Evolutionary conservation across 2,888 invertebrate genomes (phyloP), one percentile per base, ranked within the genome.

Genomic region (Brachypalpus laphriformis): DNA sequence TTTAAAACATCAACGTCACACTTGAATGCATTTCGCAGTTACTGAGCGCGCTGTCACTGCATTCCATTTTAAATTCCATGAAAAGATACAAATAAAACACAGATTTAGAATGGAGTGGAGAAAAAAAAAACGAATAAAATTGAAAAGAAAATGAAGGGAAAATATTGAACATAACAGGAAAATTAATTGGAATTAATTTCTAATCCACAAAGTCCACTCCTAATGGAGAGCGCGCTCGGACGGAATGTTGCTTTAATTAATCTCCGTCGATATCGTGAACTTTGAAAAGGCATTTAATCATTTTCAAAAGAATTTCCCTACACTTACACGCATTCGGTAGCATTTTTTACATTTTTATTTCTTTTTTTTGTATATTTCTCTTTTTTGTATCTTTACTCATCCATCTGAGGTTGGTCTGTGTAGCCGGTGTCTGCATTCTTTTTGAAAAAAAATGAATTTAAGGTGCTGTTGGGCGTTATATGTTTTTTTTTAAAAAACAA

Each of bases 141-240:
- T 66, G 37, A 3, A 68, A 25, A 68, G 56, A 54, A 25, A 54
- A 68, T 70, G 28, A 22, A 18, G 16, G 66, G 9, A 40, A 51
- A 74, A 54, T 61, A 74, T 61, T 71, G 14, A 49, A 59, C 63
- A 40, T 59, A 77, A 49, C 63, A 72, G 57, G 66, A 72, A 77
- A 77, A 82, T 82, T 77, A 77, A 82, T 82, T 82, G 72, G 72
- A 77, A 77, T 82, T 82, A 66, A 82, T 82, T 82, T 77, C 77
- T 66, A 66, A 77, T 77, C 72, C 72, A 82, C 66, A 82, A 77
- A 82, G 71, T 71, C 77, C 71, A 77, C 65, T 65, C n/a, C n/a
- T 71, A 77, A 82, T 82, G 71, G 65, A 57, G 42, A 82, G 16
- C 77, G 37, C 14, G 77, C 25, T 25, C 25, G 25, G 25, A 5